Conservation (phyloP, 1,140 invertebrate species). For the Eupristina koningsbergeri region DNA sequence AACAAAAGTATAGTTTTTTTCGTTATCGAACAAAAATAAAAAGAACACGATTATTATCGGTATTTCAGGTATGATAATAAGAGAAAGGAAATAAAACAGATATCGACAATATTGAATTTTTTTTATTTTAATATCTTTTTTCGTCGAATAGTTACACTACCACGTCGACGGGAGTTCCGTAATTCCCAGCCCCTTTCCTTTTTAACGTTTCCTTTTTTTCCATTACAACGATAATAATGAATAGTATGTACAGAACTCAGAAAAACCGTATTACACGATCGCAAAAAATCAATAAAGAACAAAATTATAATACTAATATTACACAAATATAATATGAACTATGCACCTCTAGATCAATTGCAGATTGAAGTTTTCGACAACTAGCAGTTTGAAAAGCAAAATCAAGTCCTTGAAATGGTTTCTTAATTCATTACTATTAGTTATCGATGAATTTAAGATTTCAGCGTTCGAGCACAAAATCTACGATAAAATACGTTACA, state of each 20-base stretch:
- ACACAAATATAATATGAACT: slow-evolving; percentile 64
- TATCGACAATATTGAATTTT: slow-evolving; percentile 45
- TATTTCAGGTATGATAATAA: neutral
- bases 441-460: too few relatives aligned
- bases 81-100: slow-evolving; percentile 54
- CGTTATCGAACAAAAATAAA: slow-evolving; percentile 51
- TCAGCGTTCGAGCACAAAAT: neutral
- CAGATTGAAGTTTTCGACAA: slow-evolving; percentile 56
- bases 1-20: slow-evolving; percentile 10
- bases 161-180: slow-evolving; percentile 57
- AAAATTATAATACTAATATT: slow-evolving; percentile 66
- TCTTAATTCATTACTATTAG: too few relatives aligned
- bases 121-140: slow-evolving; percentile 49
- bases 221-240: slow-evolving; percentile 62
- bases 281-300: slow-evolving; percentile 60
- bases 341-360: slow-evolving; percentile 58
- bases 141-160: slow-evolving; percentile 54
- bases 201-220: slow-evolving; percentile 48
- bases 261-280: slow-evolving; percentile 54
- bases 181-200: slow-evolving; percentile 55
- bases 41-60: neutral
- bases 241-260: slow-evolving; percentile 63
- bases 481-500: neutral
- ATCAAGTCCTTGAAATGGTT: too few relatives aligned
- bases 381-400: neutral